Conservation (phyloP, 2,888 invertebrate species). For the Biston betularia region DNA sequence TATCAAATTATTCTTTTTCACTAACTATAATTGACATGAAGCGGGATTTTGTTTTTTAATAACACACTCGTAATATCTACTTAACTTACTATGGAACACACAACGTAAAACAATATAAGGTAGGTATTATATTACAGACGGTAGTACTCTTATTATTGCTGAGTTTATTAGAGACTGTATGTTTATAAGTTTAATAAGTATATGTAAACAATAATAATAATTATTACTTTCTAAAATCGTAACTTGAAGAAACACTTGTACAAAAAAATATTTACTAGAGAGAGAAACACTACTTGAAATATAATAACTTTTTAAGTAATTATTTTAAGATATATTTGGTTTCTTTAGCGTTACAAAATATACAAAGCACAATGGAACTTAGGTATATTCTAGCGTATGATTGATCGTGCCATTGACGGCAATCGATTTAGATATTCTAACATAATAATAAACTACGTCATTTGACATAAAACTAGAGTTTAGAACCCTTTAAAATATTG, state of each 20-base stretch:
- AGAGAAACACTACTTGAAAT: slow-evolving; percentile 10
- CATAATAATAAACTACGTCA: not conserved
- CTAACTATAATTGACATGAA: slow-evolving; percentile 84
- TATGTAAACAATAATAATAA: not conserved
- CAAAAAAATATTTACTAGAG: not conserved
- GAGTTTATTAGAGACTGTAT: not conserved
- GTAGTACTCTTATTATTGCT: slow-evolving; percentile 36
- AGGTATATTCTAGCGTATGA: slow-evolving; percentile 86
- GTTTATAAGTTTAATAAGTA: not conserved
- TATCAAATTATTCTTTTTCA: slow-evolving; percentile 63
- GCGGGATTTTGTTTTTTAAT: slow-evolving; percentile 69
- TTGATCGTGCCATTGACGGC: slow-evolving; percentile 71
- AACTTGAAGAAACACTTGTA: not conserved
- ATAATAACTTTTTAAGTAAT: slow-evolving; percentile 19
- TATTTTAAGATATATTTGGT: slow-evolving; percentile 39
- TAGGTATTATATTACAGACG: slow-evolving; percentile 32
- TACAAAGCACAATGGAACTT: slow-evolving; percentile 83
- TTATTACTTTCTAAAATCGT: not conserved
- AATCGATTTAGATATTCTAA: slow-evolving; percentile 57
- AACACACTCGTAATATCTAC: slow-evolving; percentile 41
- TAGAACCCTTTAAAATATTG: slow-evolving; percentile 71
- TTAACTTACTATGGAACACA: slow-evolving; percentile 67
- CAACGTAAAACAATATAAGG: slow-evolving; percentile 23
- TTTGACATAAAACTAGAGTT: slow-evolving; percentile 57
- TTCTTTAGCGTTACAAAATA: slow-evolving; percentile 69